Conservation (phyloP, 2,113 vertebrate species). For the Mesoclemmys tuberculata region DNA sequence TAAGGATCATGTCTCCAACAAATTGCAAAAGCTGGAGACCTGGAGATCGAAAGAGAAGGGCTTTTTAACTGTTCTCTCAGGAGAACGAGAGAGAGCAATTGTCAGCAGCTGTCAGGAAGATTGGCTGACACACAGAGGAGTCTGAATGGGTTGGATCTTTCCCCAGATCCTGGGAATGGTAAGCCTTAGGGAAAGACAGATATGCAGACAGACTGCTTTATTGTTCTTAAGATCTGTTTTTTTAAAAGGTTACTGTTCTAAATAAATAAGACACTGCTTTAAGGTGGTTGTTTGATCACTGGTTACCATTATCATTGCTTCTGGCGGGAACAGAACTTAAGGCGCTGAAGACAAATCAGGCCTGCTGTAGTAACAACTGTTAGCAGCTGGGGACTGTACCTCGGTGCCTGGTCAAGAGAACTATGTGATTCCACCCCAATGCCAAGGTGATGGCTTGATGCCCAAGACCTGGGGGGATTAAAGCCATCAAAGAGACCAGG, state of each 20-base stretch:
- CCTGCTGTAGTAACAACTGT: neutral
- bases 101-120: neutral
- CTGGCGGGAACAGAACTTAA: neutral
- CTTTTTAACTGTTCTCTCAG: neutral
- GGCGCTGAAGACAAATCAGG: neutral
- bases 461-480: neutral
- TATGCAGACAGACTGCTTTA: neutral
- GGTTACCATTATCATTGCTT: neutral
- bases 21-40: neutral
- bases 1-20: neutral
- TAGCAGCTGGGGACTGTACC: neutral
- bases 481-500: neutral
- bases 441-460: neutral
- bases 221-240: neutral
- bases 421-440: neutral
- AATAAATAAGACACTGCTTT: neutral
- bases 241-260: neutral
- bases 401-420: neutral
- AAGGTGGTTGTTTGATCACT: neutral
- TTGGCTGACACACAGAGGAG: neutral
- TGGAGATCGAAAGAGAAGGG: neutral
- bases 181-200: neutral
- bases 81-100: neutral
- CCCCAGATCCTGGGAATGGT: neutral
- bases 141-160: neutral